phyloP scores from a whole-genome alignment of 2,113 vertebrate genomes.

The Machaerirhynchus nigripectus region DNA sequence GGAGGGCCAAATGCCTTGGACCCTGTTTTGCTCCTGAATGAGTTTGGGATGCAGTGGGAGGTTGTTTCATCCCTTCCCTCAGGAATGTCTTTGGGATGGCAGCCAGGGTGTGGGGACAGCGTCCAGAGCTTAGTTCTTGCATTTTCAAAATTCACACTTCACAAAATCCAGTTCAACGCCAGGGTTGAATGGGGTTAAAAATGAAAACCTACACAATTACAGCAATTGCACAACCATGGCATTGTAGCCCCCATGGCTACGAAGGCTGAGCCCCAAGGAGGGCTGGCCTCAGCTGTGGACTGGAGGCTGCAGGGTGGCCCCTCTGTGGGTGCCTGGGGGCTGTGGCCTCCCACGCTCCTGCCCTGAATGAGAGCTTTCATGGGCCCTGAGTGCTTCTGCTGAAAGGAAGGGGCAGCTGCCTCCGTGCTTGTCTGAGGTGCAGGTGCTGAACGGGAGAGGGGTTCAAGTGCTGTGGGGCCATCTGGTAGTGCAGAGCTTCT shows the following conservation, averaged over 20 bases:
- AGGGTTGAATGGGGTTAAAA: neutral
- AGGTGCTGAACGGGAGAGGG: neutral
- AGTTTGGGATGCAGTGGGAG: neutral
- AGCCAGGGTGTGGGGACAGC: neutral
- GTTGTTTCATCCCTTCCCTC: neutral
- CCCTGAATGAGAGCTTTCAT: neutral
- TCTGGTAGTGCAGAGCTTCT: neutral
- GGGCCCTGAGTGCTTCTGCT: rapidly evolving
- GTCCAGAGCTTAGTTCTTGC: neutral
- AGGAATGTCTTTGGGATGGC: neutral
- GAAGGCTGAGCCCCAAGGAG: neutral
- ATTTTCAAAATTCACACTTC: neutral
- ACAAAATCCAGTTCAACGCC: neutral
- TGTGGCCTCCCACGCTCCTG: rapidly evolving
- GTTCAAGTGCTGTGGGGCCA: neutral
- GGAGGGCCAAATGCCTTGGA: neutral
- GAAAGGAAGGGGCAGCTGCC: neutral
- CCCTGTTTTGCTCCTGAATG: neutral
- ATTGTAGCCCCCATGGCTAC: neutral
- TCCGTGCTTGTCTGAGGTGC: neutral
- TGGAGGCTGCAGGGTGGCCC: neutral
- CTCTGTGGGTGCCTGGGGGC: neutral
- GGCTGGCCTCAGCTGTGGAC: neutral
- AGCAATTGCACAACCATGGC: neutral
- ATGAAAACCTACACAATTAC: neutral